phyloP scores from a whole-genome alignment of 2,113 vertebrate genomes.

The Malurus cyaneus region DNA sequence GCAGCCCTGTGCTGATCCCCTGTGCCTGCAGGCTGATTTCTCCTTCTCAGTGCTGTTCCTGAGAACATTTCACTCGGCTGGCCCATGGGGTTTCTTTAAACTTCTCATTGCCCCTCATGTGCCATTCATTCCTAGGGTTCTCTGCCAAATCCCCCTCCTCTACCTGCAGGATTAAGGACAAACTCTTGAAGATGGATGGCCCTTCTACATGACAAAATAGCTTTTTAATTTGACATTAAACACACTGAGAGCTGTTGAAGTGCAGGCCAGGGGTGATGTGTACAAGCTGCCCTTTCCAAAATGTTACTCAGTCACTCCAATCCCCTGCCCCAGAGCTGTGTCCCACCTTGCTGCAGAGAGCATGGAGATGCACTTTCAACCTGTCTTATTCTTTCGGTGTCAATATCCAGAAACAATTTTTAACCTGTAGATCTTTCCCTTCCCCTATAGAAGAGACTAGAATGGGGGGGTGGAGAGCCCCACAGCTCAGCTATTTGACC shows the following conservation, averaged over 20 bases:
- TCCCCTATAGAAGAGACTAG: background rate
- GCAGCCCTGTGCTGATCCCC: background rate
- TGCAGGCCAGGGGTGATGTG: background rate
- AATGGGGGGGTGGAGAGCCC: background rate
- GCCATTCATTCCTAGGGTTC: background rate
- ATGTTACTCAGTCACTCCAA: fast-evolving
- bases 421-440: background rate
- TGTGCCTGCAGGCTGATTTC: background rate
- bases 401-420: background rate
- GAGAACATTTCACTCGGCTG: background rate
- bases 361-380: background rate
- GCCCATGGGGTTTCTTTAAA: background rate
- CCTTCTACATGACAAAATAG: background rate
- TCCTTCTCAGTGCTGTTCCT: fast-evolving
- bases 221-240: background rate
- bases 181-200: background rate
- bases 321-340: background rate
- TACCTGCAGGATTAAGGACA: background rate
- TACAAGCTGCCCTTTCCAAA: background rate
- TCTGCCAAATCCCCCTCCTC: background rate
- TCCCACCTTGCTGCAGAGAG: background rate
- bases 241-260: background rate
- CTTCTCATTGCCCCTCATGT: background rate
- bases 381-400: background rate
- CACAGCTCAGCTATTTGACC: background rate